Percentiles rank a stretch among this genome's conserved stretches.
Evolutionary conservation across 2,113 vertebrate genomes (phyloP).

Genomic region (Phalacrocorax carbo): DNA sequence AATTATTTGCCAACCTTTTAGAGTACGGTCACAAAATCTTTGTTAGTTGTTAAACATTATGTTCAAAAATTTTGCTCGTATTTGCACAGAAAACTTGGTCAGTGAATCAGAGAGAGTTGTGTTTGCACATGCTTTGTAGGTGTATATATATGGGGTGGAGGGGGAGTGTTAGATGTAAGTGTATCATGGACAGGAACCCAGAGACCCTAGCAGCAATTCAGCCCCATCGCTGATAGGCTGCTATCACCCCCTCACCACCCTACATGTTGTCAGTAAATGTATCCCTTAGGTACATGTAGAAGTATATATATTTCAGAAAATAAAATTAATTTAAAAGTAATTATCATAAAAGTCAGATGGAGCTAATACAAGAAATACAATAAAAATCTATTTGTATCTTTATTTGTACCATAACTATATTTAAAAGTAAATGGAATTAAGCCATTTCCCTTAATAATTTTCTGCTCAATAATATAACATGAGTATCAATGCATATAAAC

Average conservation of each 20-base stretch:
- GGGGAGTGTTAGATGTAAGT: not conserved
- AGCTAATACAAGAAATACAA: not conserved
- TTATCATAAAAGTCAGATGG: not conserved
- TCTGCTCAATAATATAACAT: not conserved
- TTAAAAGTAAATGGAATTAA: not conserved
- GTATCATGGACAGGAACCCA: not conserved
- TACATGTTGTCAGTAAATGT: not conserved
- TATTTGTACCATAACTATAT: not conserved
- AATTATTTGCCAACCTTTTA: not conserved
- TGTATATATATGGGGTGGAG: not conserved
- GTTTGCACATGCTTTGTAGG: not conserved
- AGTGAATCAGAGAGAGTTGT: not conserved
- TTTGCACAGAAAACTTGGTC: not conserved
- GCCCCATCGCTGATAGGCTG: not conserved
- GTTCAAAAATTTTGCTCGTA: not conserved
- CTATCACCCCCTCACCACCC: not conserved
- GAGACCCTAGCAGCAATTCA: not conserved
- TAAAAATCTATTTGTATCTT: not conserved
- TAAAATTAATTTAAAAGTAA: not conserved
- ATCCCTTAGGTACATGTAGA: not conserved
- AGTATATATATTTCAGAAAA: not conserved
- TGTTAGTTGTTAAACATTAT: not conserved
- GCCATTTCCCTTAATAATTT: not conserved
- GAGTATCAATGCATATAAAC: not conserved
- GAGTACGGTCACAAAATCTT: not conserved